Evolutionary conservation across 2,888 invertebrate genomes (phyloP).

Genomic region (Sinodicranocentrus sp.): DNA sequence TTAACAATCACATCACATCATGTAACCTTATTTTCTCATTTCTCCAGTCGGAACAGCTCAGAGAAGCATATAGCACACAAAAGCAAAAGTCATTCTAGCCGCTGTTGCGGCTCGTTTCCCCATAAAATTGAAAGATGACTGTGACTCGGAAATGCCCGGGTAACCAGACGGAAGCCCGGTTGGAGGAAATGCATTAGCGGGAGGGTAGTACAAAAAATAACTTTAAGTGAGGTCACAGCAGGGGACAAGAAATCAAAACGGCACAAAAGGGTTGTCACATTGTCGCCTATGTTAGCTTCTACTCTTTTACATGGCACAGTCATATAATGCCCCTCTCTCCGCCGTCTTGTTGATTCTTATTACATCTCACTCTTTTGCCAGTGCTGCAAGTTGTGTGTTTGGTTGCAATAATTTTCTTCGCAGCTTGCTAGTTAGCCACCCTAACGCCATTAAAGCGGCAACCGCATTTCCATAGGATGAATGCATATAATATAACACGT

Average conservation of each 20-base stretch:
- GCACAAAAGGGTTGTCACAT: conserved; percentile 71
- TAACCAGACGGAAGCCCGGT: conserved; percentile 75
- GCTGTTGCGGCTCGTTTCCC: conserved; percentile 54
- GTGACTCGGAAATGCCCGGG: conserved; percentile 76
- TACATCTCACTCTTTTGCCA: conserved; percentile 46
- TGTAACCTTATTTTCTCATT: no score
- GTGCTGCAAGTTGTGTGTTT: no score
- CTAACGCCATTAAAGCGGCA: no score
- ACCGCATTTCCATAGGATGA: no score
- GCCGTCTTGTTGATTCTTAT: conserved; percentile 39
- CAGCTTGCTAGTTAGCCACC: no score
- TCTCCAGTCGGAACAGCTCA: no score
- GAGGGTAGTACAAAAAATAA: conserved; percentile 25
- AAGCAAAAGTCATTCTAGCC: conserved; percentile 12
- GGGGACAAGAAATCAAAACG: conserved; percentile 74
- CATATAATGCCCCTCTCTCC: not conserved
- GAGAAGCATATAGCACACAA: not conserved
- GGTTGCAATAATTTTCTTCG: no score
- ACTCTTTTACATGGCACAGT: not conserved
- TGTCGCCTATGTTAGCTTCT: conserved; percentile 32
- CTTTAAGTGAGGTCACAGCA: conserved; percentile 76
- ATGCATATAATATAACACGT: no score
- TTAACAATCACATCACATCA: conserved; percentile 25
- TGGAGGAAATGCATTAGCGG: conserved; percentile 76
- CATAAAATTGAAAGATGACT: conserved; percentile 76